Base-by-base conservation (phyloP, 2,797 vertebrate genomes). In the Staurois parvus region DNA sequence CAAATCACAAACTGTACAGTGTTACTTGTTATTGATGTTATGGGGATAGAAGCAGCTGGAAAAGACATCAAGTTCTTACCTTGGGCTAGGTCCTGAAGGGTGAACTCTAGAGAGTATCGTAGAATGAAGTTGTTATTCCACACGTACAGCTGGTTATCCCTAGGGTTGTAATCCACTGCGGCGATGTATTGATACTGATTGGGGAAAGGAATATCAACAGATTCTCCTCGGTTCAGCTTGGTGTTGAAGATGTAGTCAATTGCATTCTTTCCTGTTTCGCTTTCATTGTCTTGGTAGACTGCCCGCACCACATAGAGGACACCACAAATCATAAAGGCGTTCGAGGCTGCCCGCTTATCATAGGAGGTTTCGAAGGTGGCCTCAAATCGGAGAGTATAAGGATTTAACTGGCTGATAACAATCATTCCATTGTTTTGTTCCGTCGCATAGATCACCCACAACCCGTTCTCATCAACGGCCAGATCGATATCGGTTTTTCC, bases 71-170 rank as follows among this genome's bases (percentile, higher is more conserved):
- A 56, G 78, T 26, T 78, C 95, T 96, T 97, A 99, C 98, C 98
- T 94, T 98, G 97, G 88, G 97, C 97, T 88, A 98, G 96, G 92
- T 99, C 98, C 11, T 98, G 98, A 34, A 97, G 97, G 88, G 97
- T 97, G 79, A 99, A 99, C 89, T 97, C 97, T 93, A 99, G 94
- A 89, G 97, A 97, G 86, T 99, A 99, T 86, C 97, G 93, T 91
- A 99, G 95, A 90, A 99, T 97, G 94, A 99, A 99, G 94, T 98
- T 99, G 94, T 99, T 99, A 96, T 99, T 99, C 98, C 98, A 99
- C 84, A 99, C 98, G 10, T 99, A 99, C 4, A 99, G 95, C 88
- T 98, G 97, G 93, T 99, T 99, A 91, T 99, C 98, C 92, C 98
- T 93, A 81, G 98, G 98, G 93, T 99, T 99, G 93, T 99, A 99